Evolutionary conservation across 2,888 invertebrate species (phyloP).

Genomic region (Orchestes rusci): DNA sequence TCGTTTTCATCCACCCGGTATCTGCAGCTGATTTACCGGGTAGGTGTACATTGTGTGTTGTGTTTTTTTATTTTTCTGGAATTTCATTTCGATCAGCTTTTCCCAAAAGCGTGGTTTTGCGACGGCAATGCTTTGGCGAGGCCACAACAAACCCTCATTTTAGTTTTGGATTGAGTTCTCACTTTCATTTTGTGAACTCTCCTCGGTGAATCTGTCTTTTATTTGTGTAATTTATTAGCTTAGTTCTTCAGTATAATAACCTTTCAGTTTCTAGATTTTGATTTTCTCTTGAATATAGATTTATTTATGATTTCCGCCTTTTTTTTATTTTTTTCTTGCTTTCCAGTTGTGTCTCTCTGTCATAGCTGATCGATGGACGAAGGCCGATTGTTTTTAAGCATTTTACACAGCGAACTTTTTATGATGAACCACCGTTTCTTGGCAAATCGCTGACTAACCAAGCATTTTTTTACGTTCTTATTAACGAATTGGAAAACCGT

Average conservation of each 20-base stretch:
- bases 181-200: constrained; percentile 16
- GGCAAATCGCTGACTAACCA: constrained; percentile 42
- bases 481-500: too few relatives aligned
- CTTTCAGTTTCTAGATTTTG: constrained; percentile 32
- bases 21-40: neutral
- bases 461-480: constrained; percentile 40
- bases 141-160: constrained; percentile 35
- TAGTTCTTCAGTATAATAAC: constrained; percentile 30
- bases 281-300: constrained; percentile 31
- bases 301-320: constrained; percentile 38
- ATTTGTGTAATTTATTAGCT: constrained; percentile 32
- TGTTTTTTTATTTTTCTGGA: constrained; percentile 36
- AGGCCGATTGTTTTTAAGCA: constrained; percentile 26
- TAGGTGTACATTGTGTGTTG: constrained; percentile 37
- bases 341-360: constrained; percentile 40
- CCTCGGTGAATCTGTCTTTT: constrained; percentile 24
- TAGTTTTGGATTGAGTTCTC: constrained; percentile 28
- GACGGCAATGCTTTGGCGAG: constrained; percentile 41
- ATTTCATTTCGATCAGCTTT: too few relatives aligned
- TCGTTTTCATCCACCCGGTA: constrained; percentile 25
- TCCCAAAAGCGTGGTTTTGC: constrained; percentile 39
- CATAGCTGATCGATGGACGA: constrained; percentile 35
- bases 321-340: constrained; percentile 34
- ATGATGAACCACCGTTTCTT: constrained; percentile 10
- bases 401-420: constrained; percentile 32